A percentile compares a stretch with the other conserved stretches of the same genome.
These are phyloP conservation scores for Hyaena hyaena DNA, from an alignment of 2,113 vertebrate genomes.

Conservation along the genomic window DNA sequence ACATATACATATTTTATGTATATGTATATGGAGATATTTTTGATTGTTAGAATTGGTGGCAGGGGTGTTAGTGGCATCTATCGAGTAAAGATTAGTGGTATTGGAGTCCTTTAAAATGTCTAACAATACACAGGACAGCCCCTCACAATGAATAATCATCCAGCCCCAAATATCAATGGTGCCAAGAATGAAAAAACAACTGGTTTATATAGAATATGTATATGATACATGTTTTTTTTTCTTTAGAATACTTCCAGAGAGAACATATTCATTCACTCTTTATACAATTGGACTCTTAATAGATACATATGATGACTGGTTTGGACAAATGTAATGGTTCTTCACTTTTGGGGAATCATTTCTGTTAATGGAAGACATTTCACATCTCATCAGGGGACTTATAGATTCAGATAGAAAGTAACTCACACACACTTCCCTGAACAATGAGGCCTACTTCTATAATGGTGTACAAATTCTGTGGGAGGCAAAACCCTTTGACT, in stretches of 20 bases:
- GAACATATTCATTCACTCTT: background rate
- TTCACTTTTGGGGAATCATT: background rate
- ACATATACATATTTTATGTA: background rate
- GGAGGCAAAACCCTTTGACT: conserved; percentile 40
- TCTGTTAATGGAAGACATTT: background rate
- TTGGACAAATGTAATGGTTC: background rate
- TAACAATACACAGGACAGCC: background rate
- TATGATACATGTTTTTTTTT: background rate
- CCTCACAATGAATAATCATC: background rate
- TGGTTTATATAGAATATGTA: background rate
- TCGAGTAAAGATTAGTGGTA: background rate
- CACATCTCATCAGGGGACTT: background rate
- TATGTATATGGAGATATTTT: background rate
- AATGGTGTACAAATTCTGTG: conserved; percentile 43
- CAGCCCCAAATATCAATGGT: background rate
- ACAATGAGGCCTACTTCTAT: background rate
- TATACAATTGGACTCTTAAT: accelerated
- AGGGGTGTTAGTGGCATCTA: background rate
- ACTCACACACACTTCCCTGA: background rate
- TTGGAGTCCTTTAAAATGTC: background rate
- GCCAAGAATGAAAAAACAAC: background rate
- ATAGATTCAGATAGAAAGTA: background rate
- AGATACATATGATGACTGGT: background rate
- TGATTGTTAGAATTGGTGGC: background rate
- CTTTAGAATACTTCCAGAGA: background rate